Conservation (phyloP, 92 coral and sea anemone genomes). For the Zoanthus sociatus region DNA sequence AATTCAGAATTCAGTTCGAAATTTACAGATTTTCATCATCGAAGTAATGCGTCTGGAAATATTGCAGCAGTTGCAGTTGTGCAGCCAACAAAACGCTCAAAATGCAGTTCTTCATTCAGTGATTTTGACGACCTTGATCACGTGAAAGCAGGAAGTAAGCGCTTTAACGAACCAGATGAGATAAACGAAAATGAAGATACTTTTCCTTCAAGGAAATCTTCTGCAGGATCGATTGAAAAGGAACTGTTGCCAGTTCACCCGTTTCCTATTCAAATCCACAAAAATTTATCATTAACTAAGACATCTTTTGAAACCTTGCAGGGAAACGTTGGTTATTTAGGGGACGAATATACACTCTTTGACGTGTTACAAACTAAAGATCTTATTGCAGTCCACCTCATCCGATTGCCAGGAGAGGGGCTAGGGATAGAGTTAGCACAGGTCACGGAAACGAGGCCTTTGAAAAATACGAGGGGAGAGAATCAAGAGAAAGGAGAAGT, state of each 20-base stretch:
- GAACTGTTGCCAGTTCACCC: not conserved
- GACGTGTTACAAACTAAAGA: constrained; percentile 58
- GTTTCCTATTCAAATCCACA: constrained; percentile 1
- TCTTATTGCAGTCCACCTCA: constrained; percentile 61
- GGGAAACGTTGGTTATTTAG: not conserved
- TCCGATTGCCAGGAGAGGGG: constrained; percentile 68
- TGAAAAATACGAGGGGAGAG: constrained; percentile 38
- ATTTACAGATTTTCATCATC: constrained; percentile 17
- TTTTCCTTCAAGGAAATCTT: constrained; percentile 28
- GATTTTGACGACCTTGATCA: constrained; percentile 47
- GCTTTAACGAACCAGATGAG: constrained; percentile 22
- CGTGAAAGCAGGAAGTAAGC: constrained; percentile 44
- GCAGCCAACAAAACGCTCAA: constrained; percentile 35
- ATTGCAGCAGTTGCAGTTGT: constrained; percentile 38
- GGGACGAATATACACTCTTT: constrained; percentile 34
- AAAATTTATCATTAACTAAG: not conserved
- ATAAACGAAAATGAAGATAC: not conserved
- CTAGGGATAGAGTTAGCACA: constrained; percentile 86
- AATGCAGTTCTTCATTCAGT: constrained; percentile 19
- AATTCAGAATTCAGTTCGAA: constrained; percentile 10
- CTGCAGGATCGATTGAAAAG: constrained; percentile 10
- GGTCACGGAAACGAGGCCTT: constrained; percentile 74
- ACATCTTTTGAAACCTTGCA: not conserved
- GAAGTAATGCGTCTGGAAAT: not conserved
- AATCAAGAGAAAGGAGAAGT: constrained; percentile 53